Evolutionary conservation across 1,140 invertebrate species (phyloP), one percentile per base, ranked within the genome.

Genomic region (Batillaria attramentaria): DNA sequence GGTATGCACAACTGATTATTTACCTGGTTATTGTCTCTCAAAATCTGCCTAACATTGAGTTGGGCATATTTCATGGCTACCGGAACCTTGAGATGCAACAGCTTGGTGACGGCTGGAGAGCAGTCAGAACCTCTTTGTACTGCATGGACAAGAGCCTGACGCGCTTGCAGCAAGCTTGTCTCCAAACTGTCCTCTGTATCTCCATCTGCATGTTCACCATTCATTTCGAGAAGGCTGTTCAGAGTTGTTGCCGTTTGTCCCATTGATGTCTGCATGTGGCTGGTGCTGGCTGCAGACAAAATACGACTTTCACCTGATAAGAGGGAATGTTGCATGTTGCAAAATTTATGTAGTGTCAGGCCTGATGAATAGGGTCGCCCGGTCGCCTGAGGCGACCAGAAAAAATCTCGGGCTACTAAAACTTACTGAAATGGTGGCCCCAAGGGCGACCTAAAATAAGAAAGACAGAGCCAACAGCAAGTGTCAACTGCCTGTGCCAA

Each of bases 101-200:
- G 43, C 6, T 57, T 42, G 10, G 5, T 60, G 10, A 79, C 39
- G 20, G 39, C n/a, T 54, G 65, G n/a, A 4, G 33, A 24, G 65
- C 39, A 69, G 31, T 80, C 73, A 18, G 24, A 28, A 28, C 20
- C 43, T 16, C 43, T 43, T 42, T 33, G 62, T 16, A 80, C 70
- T 2, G 66, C 73, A 8, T 37, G 16, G 5, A 57, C 18, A 16
- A 80, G 66, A 3, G 31, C 50, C 33, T 76, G 28, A 8, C 79
- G 46, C 10, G 35, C 31, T 41, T 80, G 42, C 16, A 80, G 65
- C 18, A 80, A 35, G 35, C 18, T 43, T 8, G 39, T 43, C 28
- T 72, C 79, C 10, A 80, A 31, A 83, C 96, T 79, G 16, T 75
- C 18, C 35, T 35, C 73, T 39, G 20, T 10, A 24, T 62, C 73